Base-by-base conservation (phyloP, 2,113 vertebrate species). In the Campylorhamphus procurvoides region DNA sequence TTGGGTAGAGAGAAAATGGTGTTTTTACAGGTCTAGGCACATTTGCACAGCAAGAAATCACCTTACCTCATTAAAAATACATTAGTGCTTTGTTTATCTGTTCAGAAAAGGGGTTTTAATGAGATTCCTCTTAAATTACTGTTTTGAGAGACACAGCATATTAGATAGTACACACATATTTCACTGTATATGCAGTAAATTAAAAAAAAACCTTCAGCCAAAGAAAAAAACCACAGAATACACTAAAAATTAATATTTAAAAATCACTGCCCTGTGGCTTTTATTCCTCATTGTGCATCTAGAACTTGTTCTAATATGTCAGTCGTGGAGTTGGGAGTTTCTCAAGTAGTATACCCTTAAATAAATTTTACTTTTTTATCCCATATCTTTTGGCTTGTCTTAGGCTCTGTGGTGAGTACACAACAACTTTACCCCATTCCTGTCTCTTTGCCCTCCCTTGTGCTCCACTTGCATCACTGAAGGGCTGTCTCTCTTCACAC, bases 31-130 rank as follows among this genome's bases (percentile, higher is more conserved):
- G 84, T 94, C 90, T 88, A 55, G 85, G 95, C 50, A 64, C 78
- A 94, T 88, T 93, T 85, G 78, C 92, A 90, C 93, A 96, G 92
- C 87, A 90, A 90, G 91, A 94, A 94, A 90, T 96, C 90, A 93
- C 91, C 87, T 93, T 74, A 63, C 42, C 93, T 94, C 87, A 92
- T 96, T 94, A 96, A 96, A 94, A 96, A 88, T 90, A 94, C 87
- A 96, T 96, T 95, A 83, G 55, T 0, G 3, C 63, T 93, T 85
- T 91, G 78, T 95, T 96, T 94, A 67, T 93, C 67, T 90, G 71
- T 75, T 95, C 78, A 87, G 84, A 79, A 96, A 77, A 87, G 50
- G 14, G 16, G 3, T 74, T 83, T 94, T 85, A 96, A 96, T 96
- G 87, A 97, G 87, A 90, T 88, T 91, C 28, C 72, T 79, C 82